Base-by-base conservation (phyloP, 2,888 invertebrate species). In the Danaus chrysippus region DNA sequence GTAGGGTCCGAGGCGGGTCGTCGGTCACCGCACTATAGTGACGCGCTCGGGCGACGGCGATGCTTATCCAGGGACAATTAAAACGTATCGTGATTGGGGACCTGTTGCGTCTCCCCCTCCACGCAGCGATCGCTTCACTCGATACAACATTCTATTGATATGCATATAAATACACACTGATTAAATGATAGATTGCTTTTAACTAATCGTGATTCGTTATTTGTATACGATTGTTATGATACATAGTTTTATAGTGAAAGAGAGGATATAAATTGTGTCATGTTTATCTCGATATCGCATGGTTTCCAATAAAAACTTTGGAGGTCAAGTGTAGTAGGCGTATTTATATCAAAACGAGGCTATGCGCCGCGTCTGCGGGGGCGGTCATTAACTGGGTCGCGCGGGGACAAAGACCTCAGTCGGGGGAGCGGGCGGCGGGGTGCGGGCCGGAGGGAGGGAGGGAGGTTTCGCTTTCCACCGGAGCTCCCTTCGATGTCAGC, bases 291-390 rank as follows among this genome's bases (percentile, higher is more conserved):
- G 79, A 77, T 77, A 78, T 84, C 87, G 87, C 88, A 87, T 89
- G 89, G 79, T 87, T 87, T 87, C 83, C 86, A 88, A 90, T 89
- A 90, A 90, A 90, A 91, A 89, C 86, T 89, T 90, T 90, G 83
- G 89, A 90, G 90, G 90, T 91, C 90, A 91, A 91, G 90, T 90
- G 90, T 90, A 90, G 89, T 88, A 87, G 88, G 89, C 86, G 88
- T 88, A 89, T 90, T 89, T 91, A 90, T 91, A 88, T 87, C 87
- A 82, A 75, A 82, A 81, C 87, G 86, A 86, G 89, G 85, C 86
- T 87, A 84, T 83, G 78, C 76, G 83, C 83, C 81, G 83, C 82
- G 85, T 83, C 86, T 86, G 80, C 83, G 83, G 84, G 79, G 88
- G 86, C 86, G 89, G 89, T 89, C 90, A 90, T 90, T 90, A 91